A percentile compares a stretch with the other conserved stretches of the same genome.
Conservation (phyloP, 2,888 invertebrate species). For the Melinaea marsaeus region DNA sequence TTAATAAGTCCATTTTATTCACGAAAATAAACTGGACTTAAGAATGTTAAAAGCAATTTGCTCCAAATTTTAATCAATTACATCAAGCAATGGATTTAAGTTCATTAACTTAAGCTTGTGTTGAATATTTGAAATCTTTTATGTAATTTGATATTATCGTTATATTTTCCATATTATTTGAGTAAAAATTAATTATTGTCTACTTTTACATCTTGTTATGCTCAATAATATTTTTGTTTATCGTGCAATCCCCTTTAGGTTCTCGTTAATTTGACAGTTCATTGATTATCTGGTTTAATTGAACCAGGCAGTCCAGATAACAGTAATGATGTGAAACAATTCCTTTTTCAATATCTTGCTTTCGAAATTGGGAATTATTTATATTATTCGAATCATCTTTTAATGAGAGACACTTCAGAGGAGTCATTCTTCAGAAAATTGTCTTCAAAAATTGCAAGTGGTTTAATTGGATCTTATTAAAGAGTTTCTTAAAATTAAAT, state of each 20-base stretch:
- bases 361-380: conserved; percentile 2
- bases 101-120: not conserved
- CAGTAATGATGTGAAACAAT: conserved; percentile 14
- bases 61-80: too few species aligned
- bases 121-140: not conserved
- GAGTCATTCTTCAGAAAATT: not conserved
- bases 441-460: not conserved
- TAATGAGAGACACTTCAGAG: not conserved
- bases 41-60: too few species aligned
- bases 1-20: not conserved
- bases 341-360: conserved; percentile 12
- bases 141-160: too few species aligned
- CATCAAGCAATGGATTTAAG: conserved; percentile 1
- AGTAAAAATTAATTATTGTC: too few species aligned
- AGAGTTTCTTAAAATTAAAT: not conserved
- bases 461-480: conserved; percentile 1
- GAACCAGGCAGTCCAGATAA: conserved; percentile 12
- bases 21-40: conserved; percentile 1
- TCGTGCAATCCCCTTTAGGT: not conserved
- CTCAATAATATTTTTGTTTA: too few species aligned
- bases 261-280: conserved; percentile 11
- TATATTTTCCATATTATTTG: too few species aligned
- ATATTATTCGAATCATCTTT: not conserved
- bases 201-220: too few species aligned
- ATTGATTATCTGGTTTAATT: conserved; percentile 14